Base-by-base conservation (phyloP, 2,888 invertebrate genomes). In the Rotaria sp. region DNA sequence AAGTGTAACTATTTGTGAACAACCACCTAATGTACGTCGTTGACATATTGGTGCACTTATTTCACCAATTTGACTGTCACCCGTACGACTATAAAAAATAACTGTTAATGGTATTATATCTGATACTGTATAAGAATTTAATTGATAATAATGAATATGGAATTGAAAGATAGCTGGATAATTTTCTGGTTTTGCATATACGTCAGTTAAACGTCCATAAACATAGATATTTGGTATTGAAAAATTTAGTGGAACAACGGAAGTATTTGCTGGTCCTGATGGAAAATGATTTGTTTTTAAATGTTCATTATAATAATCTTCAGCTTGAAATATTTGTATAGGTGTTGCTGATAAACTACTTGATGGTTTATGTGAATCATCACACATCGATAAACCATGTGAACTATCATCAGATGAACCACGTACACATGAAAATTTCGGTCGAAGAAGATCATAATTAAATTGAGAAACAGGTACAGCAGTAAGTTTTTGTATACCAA, bases 261-360 rank as follows among this genome's bases (percentile, higher is more conserved):
- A 26, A n/a, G 45, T 45, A 45, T 41, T 41, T 1, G 18, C 45
- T 45, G 45, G 41, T 80, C 45, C 80, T 2, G 11, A 26, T 45
- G 80, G 80, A 45, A 80, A 80, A 26, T 80, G 21, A 45, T 2
- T 80, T 10, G 80, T 80, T 45, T 80, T 80, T n/a, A 80, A 45
- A 80, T 80, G 80, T 80, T 80, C 45, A 45, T 80, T 80, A 45
- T 80, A 80, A 80, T 80, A 80, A 80, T 80, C 80, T 80, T 80
- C 80, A 45, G 80, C 80, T 80, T 80, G 45, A 45, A 80, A 80
- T 5, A 45, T n/a, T 45, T 45, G 41, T n/a, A 80, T 21, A 18
- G 67, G 67, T 67, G 67, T 35, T 18, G 35, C 38, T 2, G 15
- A 67, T 67, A 38, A 67, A 21, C 21, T 21, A 21, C 15, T 7